Conservation (phyloP, 2,888 invertebrate genomes). For the Metallyticus violacea region DNA sequence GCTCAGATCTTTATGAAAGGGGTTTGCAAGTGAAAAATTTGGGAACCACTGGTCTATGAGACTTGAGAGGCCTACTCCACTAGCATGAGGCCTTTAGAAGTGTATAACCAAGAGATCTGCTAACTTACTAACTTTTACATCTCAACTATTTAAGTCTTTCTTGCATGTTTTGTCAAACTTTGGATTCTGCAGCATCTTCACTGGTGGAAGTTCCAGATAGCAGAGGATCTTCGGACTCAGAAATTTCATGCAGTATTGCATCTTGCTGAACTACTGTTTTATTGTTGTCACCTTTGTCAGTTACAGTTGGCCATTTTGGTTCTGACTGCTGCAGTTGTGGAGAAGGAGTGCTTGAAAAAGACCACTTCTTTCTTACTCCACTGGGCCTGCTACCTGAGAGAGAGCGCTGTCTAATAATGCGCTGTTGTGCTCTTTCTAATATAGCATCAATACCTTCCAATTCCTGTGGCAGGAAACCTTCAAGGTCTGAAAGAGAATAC, state of each 20-base stretch:
- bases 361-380: background rate
- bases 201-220: background rate
- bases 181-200: background rate
- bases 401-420: constrained; percentile 4
- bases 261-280: background rate
- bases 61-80: too few relatives aligned
- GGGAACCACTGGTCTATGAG: too few relatives aligned
- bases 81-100: too few relatives aligned
- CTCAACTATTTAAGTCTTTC: background rate
- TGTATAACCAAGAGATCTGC: too few relatives aligned
- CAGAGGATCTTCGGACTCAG: background rate
- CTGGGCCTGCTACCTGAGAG: background rate
- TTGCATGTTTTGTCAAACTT: background rate
- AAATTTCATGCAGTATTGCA: background rate
- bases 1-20: too few relatives aligned
- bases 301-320: background rate
- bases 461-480: constrained; percentile 30
- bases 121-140: too few relatives aligned
- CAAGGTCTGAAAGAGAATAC: constrained; percentile 24
- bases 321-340: background rate
- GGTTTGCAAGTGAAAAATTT: too few relatives aligned
- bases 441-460: constrained; percentile 33
- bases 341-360: background rate
- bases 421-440: constrained; percentile 27
- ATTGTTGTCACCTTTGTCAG: background rate